Evolutionary conservation across 2,888 invertebrate genomes (phyloP).

Genomic region (Stictocephala bisonia): DNA sequence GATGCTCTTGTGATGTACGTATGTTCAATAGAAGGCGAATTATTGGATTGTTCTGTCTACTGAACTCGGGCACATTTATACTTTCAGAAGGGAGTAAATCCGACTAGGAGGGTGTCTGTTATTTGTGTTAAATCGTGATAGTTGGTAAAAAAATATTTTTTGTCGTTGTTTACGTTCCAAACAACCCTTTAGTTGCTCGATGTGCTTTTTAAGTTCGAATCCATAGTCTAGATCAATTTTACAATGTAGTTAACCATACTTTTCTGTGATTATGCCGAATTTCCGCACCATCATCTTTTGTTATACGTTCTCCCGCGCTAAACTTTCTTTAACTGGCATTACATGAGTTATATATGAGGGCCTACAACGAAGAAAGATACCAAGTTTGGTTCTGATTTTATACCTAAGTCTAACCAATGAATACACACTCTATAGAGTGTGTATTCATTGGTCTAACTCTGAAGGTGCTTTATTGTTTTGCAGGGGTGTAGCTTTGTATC

Average conservation of each 20-base stretch:
- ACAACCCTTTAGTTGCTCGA: too few species aligned
- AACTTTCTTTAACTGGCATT: neutral
- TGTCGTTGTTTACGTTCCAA: too few species aligned
- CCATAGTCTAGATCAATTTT: slow-evolving; percentile 29
- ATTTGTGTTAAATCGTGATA: too few species aligned
- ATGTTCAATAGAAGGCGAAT: too few species aligned
- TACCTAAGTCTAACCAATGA: too few species aligned
- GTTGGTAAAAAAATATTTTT: too few species aligned
- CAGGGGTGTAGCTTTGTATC: slow-evolving; percentile 48
- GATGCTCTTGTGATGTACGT: too few species aligned
- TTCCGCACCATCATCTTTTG: neutral
- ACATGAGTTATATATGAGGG: neutral
- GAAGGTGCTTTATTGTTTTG: slow-evolving; percentile 29
- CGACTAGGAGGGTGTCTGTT: too few species aligned
- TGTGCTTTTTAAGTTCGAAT: slow-evolving; percentile 15
- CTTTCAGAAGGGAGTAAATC: too few species aligned
- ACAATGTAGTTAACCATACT: slow-evolving; percentile 35
- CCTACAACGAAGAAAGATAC: neutral
- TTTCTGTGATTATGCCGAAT: slow-evolving; percentile 7
- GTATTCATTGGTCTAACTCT: slow-evolving; percentile 45
- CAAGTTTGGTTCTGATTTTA: slow-evolving; percentile 41
- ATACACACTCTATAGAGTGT: too few species aligned
- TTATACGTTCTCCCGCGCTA: slow-evolving; percentile 15
- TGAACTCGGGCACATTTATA: too few species aligned
- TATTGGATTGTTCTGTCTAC: too few species aligned